phyloP scores from a whole-genome alignment of 1,140 invertebrate species.

The Achroia grisella region DNA sequence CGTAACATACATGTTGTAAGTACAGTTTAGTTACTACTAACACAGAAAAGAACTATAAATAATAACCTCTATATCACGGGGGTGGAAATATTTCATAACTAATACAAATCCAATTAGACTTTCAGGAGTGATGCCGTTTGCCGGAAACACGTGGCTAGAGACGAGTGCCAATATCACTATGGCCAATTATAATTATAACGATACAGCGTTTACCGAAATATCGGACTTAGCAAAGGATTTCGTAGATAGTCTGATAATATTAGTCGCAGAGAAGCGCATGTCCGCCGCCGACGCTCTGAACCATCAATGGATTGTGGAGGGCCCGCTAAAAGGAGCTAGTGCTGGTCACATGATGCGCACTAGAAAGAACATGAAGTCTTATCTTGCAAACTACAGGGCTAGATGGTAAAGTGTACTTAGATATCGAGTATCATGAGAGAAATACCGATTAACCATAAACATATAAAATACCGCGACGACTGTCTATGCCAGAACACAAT shows the following conservation, averaged over 20 bases:
- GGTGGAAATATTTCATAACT: no score
- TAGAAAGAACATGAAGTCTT: conserved; percentile 28
- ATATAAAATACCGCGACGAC: no score
- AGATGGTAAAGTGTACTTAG: no score
- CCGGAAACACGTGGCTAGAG: conserved; percentile 92
- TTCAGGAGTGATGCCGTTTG: conserved; percentile 94
- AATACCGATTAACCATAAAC: no score
- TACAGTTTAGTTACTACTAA: conserved; percentile 23
- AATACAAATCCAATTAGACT: conserved; percentile 74
- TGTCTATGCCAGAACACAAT: no score
- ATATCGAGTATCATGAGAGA: no score
- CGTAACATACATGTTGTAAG: conserved; percentile 95
- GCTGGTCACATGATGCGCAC: conserved; percentile 76
- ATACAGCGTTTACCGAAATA: conserved; percentile 91
- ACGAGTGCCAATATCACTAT: conserved; percentile 93
- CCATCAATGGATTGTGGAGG: conserved; percentile 80
- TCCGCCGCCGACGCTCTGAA: conserved; percentile 84
- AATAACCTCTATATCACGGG: no score
- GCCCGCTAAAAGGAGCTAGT: conserved; percentile 15
- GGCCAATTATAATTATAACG: conserved; percentile 92
- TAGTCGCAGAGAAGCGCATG: conserved; percentile 86
- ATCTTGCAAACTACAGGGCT: conserved; percentile 23
- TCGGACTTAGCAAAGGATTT: conserved; percentile 93
- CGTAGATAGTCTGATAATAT: conserved; percentile 86
- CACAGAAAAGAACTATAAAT: no score